Conservation (phyloP, 2,888 invertebrate species). For the Tetheella fluctuosa region DNA sequence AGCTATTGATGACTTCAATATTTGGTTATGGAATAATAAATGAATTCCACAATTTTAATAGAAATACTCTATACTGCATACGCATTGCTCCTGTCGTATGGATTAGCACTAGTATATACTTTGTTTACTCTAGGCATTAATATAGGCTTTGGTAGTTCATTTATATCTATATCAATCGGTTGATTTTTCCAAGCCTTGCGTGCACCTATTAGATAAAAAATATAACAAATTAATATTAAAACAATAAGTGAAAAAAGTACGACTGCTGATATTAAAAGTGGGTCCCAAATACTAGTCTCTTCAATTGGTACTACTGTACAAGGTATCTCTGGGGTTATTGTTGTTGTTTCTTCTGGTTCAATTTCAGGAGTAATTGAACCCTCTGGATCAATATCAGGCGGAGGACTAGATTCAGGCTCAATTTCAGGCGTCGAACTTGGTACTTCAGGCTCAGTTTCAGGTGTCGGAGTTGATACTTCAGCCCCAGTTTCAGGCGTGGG, state of each 20-base stretch:
- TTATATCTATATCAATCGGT: constrained; percentile 31
- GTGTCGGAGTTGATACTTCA: constrained; percentile 10
- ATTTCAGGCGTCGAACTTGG: constrained; percentile 17
- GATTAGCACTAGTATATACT: constrained; percentile 30
- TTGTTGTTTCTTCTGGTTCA: neutral
- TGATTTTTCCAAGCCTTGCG: constrained; percentile 19
- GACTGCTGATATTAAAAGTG: constrained; percentile 36
- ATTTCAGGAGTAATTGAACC: constrained; percentile 12
- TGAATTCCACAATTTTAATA: too few species aligned
- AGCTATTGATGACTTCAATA: neutral
- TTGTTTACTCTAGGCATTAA: constrained; percentile 46
- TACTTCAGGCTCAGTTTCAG: neutral
- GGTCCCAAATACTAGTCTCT: constrained; percentile 33
- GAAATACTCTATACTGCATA: constrained; percentile 22
- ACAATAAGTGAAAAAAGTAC: constrained; percentile 29
- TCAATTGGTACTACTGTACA: neutral
- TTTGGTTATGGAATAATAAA: neutral
- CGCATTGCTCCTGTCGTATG: constrained; percentile 21
- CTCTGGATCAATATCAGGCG: constrained; percentile 14
- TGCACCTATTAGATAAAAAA: constrained; percentile 34
- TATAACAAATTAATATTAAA: constrained; percentile 26
- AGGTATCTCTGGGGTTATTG: neutral
- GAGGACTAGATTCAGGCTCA: constrained; percentile 9
- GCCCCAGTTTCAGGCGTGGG: constrained; percentile 4
- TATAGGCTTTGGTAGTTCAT: constrained; percentile 38